phyloP scores from a whole-genome alignment of 2,113 vertebrate species.

The Phylloscopus trochiloides region DNA sequence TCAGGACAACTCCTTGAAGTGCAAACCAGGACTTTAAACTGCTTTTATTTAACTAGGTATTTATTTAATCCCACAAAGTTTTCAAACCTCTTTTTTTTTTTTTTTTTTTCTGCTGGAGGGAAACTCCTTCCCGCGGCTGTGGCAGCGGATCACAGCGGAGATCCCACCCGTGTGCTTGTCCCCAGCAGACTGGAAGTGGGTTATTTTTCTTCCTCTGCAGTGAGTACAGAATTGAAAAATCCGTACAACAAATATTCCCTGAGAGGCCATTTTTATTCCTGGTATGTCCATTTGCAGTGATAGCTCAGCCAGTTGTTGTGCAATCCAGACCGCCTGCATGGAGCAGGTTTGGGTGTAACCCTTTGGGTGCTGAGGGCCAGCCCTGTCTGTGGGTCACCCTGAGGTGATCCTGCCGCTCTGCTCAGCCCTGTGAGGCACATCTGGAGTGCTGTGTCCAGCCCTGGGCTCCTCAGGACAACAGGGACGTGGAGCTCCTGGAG shows the following conservation, averaged over 20 bases:
- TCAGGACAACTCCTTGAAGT: background rate
- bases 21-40: background rate
- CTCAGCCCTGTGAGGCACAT: background rate
- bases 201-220: conserved; percentile 47
- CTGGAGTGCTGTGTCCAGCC: background rate
- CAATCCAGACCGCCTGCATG: background rate
- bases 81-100: background rate
- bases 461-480: background rate
- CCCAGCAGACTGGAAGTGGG: background rate
- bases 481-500: background rate
- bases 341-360: conserved; percentile 38
- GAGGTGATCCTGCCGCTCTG: background rate
- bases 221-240: conserved; percentile 9
- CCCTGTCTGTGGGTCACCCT: background rate
- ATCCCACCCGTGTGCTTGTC: background rate
- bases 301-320: background rate
- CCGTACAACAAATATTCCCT: background rate
- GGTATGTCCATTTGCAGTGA: background rate
- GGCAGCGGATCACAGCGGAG: background rate
- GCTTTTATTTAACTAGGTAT: background rate
- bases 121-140: background rate
- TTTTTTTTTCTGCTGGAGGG: background rate
- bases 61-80: background rate
- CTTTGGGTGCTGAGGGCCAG: background rate
- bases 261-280: conserved; percentile 38